phyloP scores from a whole-genome alignment of 2,113 vertebrate genomes.

The Prolemur simus region DNA sequence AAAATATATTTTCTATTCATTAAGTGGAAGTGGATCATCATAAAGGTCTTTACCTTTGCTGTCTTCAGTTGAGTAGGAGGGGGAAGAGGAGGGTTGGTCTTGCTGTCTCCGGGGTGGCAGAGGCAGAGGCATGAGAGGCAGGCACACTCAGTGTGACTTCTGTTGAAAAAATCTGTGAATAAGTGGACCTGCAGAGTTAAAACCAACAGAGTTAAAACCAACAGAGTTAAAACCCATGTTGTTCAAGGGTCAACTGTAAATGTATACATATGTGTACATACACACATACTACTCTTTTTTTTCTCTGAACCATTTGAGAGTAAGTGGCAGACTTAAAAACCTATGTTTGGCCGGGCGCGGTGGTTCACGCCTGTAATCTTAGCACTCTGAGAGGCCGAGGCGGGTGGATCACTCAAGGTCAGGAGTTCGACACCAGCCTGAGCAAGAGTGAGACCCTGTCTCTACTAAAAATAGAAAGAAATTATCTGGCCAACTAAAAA shows the following conservation, averaged over 20 bases:
- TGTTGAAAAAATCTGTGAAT: not conserved
- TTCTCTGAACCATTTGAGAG: not conserved
- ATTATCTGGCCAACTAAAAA: too few relatives aligned
- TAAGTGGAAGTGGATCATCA: not conserved
- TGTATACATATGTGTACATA: not conserved
- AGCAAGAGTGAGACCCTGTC: too few relatives aligned
- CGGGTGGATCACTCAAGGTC: too few relatives aligned
- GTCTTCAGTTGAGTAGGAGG: not conserved
- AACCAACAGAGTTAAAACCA: too few relatives aligned
- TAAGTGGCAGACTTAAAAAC: not conserved
- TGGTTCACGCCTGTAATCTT: too few relatives aligned
- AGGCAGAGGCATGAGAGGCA: not conserved
- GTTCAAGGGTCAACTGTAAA: not conserved
- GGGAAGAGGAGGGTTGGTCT: not conserved
- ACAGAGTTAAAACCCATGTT: not conserved
- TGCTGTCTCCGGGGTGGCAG: not conserved
- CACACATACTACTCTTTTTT: accelerated
- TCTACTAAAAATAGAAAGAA: too few relatives aligned
- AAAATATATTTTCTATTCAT: not conserved
- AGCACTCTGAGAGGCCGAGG: too few relatives aligned
- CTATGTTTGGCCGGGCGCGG: too few relatives aligned
- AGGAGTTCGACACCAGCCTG: too few relatives aligned
- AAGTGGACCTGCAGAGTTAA: not conserved
- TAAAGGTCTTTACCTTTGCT: not conserved
- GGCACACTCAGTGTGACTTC: not conserved